Conservation (phyloP, 2,888 invertebrate species). For the Dolichomitus sp. region DNA sequence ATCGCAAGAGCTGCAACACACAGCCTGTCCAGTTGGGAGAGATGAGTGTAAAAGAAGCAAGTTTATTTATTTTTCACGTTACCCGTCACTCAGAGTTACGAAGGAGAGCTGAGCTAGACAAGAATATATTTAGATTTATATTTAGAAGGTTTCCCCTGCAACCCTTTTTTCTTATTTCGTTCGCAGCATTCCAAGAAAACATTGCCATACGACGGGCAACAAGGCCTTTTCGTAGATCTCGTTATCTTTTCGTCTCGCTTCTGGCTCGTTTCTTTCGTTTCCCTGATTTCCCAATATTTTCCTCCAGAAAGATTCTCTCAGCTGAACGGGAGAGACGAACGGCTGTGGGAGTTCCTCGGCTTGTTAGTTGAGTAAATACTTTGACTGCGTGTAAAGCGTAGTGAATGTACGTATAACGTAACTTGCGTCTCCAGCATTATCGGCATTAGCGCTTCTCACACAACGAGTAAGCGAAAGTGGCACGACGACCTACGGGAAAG, state of each 20-base stretch:
- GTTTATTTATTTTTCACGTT: conserved; percentile 64
- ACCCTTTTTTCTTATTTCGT: conserved; percentile 62
- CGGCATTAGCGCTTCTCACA: conserved; percentile 53
- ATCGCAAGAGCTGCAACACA: conserved; percentile 23
- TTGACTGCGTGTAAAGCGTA: conserved; percentile 42
- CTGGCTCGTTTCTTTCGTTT: conserved; percentile 34
- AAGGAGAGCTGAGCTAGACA: conserved; percentile 55
- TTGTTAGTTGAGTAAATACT: conserved; percentile 72
- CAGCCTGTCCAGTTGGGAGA: conserved; percentile 54
- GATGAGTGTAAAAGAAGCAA: conserved; percentile 48
- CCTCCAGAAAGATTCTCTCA: conserved; percentile 25
- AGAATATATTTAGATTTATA: conserved; percentile 66
- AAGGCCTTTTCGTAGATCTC: conserved; percentile 47
- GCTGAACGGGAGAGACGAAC: conserved; percentile 21
- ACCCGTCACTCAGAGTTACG: conserved; percentile 64
- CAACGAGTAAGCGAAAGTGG: conserved; percentile 59
- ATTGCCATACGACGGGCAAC: conserved; percentile 43
- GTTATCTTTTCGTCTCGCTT: conserved; percentile 37
- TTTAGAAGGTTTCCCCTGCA: conserved; percentile 60
- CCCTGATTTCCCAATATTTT: conserved; percentile 63
- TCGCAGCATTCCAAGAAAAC: conserved; percentile 58
- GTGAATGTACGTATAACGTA: conserved; percentile 21
- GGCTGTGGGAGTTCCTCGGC: conserved; percentile 55
- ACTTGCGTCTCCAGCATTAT: conserved; percentile 49
- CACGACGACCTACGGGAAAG: conserved; percentile 51